phyloP scores from a whole-genome alignment of 2,888 invertebrate species.

The Calameuta filiformis region DNA sequence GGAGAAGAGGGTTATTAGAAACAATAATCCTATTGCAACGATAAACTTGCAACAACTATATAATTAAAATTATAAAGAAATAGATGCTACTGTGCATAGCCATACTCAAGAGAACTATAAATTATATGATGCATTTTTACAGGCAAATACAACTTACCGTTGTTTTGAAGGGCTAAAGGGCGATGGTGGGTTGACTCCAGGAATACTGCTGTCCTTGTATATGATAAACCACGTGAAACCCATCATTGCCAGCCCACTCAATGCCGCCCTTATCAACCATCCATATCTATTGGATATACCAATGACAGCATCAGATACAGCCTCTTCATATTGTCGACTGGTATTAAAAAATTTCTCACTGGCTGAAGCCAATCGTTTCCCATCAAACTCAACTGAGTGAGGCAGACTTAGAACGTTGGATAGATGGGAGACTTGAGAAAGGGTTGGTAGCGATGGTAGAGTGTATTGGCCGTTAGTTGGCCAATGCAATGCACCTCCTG shows the following conservation, averaged over 20 bases:
- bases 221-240: conserved; percentile 71
- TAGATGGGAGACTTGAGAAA: conserved; percentile 21
- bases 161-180: conserved; percentile 70
- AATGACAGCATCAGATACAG: conserved; percentile 20
- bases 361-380: conserved; percentile 10
- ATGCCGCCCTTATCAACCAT: conserved; percentile 49
- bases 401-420: conserved; percentile 15
- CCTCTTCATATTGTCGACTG: conserved; percentile 24
- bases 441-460: conserved; percentile 18
- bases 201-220: conserved; percentile 72
- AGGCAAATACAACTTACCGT: conserved; percentile 56
- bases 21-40: neutral
- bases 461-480: conserved; percentile 16
- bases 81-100: neutral
- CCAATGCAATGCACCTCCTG: conserved; percentile 12
- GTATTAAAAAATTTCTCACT: conserved; percentile 24
- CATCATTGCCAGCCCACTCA: conserved; percentile 67
- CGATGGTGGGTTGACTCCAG: conserved; percentile 72
- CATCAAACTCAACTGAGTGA: conserved; percentile 13
- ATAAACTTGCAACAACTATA: neutral
- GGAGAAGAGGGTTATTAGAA: neutral
- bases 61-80: neutral
- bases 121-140: neutral
- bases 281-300: conserved; percentile 33
- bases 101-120: neutral